Base-by-base conservation (phyloP, 2,888 invertebrate genomes). In the Chymomyza amoena region DNA sequence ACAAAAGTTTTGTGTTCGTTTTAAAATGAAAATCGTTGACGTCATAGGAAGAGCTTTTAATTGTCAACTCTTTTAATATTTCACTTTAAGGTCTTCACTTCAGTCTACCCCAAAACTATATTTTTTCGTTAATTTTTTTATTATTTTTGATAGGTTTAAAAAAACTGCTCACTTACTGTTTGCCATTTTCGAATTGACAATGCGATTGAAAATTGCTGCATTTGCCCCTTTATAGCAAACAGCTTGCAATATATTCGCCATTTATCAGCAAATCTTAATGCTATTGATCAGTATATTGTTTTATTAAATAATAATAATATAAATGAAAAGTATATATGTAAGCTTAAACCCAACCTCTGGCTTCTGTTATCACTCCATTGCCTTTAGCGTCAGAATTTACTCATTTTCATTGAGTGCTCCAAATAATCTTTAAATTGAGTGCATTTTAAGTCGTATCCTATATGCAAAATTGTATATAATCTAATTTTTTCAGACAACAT, bases 101-200 rank as follows among this genome's bases (percentile, higher is more conserved):
- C 20, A 20, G 20, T 20, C 1, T 20, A 20, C 20, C 20, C 20
- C 2, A 25, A 25, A 25, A 25, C 3, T 32, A 32, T 32, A 3
- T 32, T 32, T 6, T 32, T 32, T 32, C 25, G 0, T 5, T 32
- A 32, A 32, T 7, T 32, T 32, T 32, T 32, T 32, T 7, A 7
- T 7, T 32, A 1, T 32, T 9, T 32, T 32, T 6, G 25, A 7
- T 32, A 7, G 7, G 3, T 13, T 13, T 7, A 39, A 10, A 6
- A 20, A 25, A 20, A 16, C n/a, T 39, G 32, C 16, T 6, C 9
- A 62, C 77, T 70, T 56, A 78, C 79, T 79, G 61, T 78, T 78
- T 36, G 61, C 63, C 77, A 79, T 77, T 13, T 25, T 57, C 39
- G 4, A 13, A 13, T 13, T 45, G 39, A 13, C 39, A 32, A 32